Evolutionary conservation across 2,797 vertebrate species (phyloP).

Genomic region (Brachymystax lenok): DNA sequence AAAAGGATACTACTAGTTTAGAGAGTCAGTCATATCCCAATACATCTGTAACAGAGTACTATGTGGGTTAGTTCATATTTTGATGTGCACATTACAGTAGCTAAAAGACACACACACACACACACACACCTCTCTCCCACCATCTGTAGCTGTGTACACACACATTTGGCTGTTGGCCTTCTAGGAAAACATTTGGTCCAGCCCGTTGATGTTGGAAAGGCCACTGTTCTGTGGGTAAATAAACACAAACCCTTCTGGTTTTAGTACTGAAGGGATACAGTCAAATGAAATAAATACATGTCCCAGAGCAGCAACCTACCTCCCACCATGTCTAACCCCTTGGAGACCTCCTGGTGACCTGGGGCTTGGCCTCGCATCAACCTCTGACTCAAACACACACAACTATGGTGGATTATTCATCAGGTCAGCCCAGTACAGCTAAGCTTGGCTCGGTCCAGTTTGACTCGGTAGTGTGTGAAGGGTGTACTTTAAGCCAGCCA

Average conservation of each 20-base stretch:
- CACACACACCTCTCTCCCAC: conserved; percentile 8
- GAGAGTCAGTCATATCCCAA: no score
- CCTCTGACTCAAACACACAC: conserved; percentile 37
- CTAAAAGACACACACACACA: neutral
- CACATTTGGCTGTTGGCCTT: conserved; percentile 37
- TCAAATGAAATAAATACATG: conserved; percentile 35
- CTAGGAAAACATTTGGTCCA: conserved; percentile 42
- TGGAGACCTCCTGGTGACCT: conserved; percentile 30
- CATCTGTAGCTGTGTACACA: neutral
- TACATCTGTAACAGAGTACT: no score
- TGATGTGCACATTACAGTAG: no score
- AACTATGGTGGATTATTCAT: neutral
- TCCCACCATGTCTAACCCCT: conserved; percentile 22
- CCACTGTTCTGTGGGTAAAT: conserved; percentile 30
- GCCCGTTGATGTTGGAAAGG: conserved; percentile 48
- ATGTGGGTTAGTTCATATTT: neutral
- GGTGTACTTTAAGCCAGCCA: no score
- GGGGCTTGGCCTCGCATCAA: conserved; percentile 12
- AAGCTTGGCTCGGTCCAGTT: no score
- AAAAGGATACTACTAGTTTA: no score
- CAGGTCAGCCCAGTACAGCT: neutral
- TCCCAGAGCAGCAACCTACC: conserved; percentile 20
- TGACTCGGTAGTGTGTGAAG: no score
- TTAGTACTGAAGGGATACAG: conserved; percentile 10
- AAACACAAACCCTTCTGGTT: conserved; percentile 24